phyloP scores from a whole-genome alignment of 2,797 vertebrate species.

The Microhierax caerulescens region DNA sequence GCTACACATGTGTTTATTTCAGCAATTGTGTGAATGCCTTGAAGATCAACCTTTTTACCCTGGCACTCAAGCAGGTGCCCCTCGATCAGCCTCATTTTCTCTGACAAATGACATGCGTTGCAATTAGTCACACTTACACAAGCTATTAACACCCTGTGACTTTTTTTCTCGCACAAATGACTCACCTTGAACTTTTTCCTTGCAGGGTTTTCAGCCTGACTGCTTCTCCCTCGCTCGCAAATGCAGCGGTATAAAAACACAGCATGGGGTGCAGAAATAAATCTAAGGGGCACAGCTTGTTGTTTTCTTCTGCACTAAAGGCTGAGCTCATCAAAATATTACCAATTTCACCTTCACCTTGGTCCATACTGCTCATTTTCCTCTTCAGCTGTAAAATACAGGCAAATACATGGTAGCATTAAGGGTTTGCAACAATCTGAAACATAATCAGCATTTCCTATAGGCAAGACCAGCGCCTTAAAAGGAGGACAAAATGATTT shows the following conservation, averaged over 20 bases:
- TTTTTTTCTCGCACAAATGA: neutral
- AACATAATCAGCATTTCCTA: neutral
- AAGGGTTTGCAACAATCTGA: neutral
- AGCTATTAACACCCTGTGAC: neutral
- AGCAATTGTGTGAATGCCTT: neutral
- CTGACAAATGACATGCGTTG: neutral
- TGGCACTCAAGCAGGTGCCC: neutral
- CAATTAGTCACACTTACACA: neutral
- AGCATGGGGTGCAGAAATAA: neutral
- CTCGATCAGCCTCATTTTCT: neutral
- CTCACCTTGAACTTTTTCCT: slow-evolving; percentile 4
- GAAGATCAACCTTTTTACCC: neutral
- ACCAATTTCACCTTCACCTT: neutral
- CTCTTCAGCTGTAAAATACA: neutral
- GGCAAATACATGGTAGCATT: neutral
- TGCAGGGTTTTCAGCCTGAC: neutral
- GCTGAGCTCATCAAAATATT: neutral
- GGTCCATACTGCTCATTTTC: accelerated
- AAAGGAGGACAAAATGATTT: neutral
- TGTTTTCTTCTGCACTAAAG: neutral
- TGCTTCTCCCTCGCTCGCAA: neutral
- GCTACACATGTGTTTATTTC: neutral
- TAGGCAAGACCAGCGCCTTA: neutral
- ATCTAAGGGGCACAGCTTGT: neutral
- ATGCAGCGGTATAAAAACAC: neutral